Percentiles rank a stretch among this genome's conserved stretches.
These are phyloP conservation scores for Onychostruthus taczanowskii DNA, from an alignment of 2,113 vertebrate genomes.

Conservation along the genomic window DNA sequence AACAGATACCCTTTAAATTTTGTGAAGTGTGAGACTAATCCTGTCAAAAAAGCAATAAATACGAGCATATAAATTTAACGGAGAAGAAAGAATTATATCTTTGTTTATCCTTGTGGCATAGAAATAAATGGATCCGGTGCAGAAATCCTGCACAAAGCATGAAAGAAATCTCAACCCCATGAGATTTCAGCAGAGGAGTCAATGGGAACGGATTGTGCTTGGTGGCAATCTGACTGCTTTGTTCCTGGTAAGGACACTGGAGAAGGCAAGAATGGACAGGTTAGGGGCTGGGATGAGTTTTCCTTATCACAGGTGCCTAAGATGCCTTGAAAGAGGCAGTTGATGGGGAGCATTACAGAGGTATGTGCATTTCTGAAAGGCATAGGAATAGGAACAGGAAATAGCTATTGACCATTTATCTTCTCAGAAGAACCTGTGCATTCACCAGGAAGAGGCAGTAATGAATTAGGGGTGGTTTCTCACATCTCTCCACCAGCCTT, in stretches of 20 bases:
- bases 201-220: neutral
- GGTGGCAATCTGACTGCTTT: neutral
- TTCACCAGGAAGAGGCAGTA: neutral
- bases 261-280: neutral
- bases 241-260: neutral
- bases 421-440: neutral
- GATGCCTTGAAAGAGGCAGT: neutral
- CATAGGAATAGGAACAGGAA: neutral
- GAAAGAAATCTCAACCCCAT: neutral
- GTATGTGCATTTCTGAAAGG: neutral
- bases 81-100: neutral
- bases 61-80: neutral
- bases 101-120: neutral
- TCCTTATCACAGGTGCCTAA: neutral
- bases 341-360: neutral
- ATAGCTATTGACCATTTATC: neutral
- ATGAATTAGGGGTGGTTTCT: neutral
- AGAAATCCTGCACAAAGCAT: neutral
- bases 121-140: neutral
- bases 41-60: conserved; percentile 8
- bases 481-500: neutral
- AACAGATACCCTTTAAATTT: conserved; percentile 16
- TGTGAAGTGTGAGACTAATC: conserved; percentile 18
- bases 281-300: neutral
- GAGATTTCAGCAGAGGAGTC: neutral